These are phyloP conservation scores for Zonitis immaculata DNA, from an alignment of 2,888 invertebrate genomes.

Conservation along the genomic window DNA sequence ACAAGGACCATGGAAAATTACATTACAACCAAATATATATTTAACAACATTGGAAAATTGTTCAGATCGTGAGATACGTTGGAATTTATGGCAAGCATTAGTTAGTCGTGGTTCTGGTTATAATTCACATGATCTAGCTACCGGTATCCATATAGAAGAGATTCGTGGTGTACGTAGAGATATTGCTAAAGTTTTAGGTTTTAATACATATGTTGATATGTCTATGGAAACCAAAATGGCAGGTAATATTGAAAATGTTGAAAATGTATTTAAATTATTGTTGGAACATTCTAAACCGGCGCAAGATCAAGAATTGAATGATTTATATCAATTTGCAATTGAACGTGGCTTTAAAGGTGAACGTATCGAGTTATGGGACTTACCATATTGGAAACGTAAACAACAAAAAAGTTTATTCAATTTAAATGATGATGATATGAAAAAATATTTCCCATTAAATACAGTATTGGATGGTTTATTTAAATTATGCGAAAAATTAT, in stretches of 20 bases:
- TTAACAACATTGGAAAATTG: constrained; percentile 80
- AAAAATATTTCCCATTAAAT: constrained; percentile 78
- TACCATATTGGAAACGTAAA: constrained; percentile 81
- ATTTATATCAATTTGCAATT: constrained; percentile 67
- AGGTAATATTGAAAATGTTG: constrained; percentile 68
- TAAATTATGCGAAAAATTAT: constrained; percentile 68
- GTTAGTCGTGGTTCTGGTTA: constrained; percentile 65
- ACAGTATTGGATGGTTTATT: constrained; percentile 77
- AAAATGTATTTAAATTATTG: constrained; percentile 63
- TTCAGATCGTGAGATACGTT: constrained; percentile 69
- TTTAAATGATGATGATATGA: constrained; percentile 65
- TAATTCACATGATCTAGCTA: constrained; percentile 61
- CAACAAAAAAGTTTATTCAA: constrained; percentile 63
- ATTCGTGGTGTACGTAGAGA: constrained; percentile 65
- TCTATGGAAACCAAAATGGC: constrained; percentile 95
- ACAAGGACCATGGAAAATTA: constrained; percentile 80
- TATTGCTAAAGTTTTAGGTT: constrained; percentile 75
- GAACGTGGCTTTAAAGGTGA: constrained; percentile 64
- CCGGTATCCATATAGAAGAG: constrained; percentile 71
- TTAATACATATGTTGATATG: constrained; percentile 73
- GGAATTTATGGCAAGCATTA: constrained; percentile 81
- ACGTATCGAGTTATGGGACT: constrained; percentile 74
- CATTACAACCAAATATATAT: constrained; percentile 68
- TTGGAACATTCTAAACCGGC: constrained; percentile 65
- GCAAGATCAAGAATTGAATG: constrained; percentile 69